Percentiles rank a stretch among this genome's conserved stretches.
Evolutionary conservation across 1,140 invertebrate genomes (phyloP).

Genomic region (Thaumatotibia leucotreta): DNA sequence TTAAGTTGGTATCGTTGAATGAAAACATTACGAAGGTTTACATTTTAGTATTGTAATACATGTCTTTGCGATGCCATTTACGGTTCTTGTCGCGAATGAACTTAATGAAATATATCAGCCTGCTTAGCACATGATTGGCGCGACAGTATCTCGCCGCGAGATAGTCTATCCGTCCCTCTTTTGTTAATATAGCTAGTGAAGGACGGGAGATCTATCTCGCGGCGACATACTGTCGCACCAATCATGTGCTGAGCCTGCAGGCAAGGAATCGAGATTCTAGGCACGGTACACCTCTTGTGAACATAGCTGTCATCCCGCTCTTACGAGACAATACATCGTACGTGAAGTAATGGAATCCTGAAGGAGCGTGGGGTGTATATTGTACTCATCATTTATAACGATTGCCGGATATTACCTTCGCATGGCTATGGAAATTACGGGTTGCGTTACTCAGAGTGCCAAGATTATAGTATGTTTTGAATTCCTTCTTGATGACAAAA

Average conservation of each 20-base stretch:
- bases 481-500: too few relatives aligned
- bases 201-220: too few relatives aligned
- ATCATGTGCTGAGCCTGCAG: too few relatives aligned
- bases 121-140: too few relatives aligned
- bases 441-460: not conserved
- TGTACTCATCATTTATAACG: not conserved
- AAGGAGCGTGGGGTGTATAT: not conserved
- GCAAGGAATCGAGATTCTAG: not conserved
- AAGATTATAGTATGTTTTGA: too few relatives aligned
- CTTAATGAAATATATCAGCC: conserved; percentile 8
- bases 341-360: not conserved
- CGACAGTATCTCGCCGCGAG: too few relatives aligned
- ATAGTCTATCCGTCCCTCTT: too few relatives aligned
- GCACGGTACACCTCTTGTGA: not conserved
- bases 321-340: not conserved
- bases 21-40: too few relatives aligned
- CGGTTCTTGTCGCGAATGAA: not conserved
- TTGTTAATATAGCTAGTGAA: too few relatives aligned
- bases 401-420: not conserved
- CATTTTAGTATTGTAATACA: too few relatives aligned
- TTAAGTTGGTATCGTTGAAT: too few relatives aligned
- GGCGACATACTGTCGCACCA: too few relatives aligned
- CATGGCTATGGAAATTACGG: not conserved
- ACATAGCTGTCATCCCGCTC: not conserved
- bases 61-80: not conserved